Conservation (phyloP, 1,140 invertebrate species). For the Leptopilina clavipes region DNA sequence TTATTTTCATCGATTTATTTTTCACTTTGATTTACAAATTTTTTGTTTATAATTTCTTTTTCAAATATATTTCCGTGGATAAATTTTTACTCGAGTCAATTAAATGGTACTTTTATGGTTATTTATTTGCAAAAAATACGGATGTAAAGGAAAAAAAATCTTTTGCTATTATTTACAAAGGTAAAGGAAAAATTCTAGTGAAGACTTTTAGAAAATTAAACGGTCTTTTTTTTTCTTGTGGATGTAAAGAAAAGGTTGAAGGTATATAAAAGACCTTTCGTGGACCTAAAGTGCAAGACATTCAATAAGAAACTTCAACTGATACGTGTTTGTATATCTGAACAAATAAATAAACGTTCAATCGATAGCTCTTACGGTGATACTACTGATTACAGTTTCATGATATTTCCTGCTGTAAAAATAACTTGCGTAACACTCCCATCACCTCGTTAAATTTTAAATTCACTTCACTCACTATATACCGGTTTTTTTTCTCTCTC, state of each 20-base stretch:
- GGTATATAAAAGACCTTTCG: not conserved
- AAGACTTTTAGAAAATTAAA: not conserved
- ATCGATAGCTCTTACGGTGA: constrained; percentile 26
- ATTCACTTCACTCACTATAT: constrained; percentile 5
- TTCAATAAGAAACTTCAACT: not conserved
- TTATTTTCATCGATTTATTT: no score
- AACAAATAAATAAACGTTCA: constrained; percentile 1
- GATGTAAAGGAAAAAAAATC: no score
- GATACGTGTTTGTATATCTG: constrained; percentile 3
- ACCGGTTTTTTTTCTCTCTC: not conserved
- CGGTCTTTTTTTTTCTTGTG: not conserved
- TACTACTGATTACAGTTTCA: constrained; percentile 11
- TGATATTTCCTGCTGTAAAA: constrained; percentile 19
- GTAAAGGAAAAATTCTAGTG: no score
- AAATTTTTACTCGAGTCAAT: no score
- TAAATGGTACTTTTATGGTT: no score
- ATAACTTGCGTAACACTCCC: not conserved
- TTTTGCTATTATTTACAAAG: no score
- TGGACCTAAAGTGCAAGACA: not conserved
- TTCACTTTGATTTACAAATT: no score
- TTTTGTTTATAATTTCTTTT: no score
- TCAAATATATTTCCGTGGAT: no score
- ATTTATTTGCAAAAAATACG: no score
- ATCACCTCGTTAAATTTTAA: constrained; percentile 28
- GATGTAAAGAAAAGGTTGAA: not conserved